Base-by-base conservation (phyloP, 2,888 invertebrate genomes). In the Agrotis ipsilon region DNA sequence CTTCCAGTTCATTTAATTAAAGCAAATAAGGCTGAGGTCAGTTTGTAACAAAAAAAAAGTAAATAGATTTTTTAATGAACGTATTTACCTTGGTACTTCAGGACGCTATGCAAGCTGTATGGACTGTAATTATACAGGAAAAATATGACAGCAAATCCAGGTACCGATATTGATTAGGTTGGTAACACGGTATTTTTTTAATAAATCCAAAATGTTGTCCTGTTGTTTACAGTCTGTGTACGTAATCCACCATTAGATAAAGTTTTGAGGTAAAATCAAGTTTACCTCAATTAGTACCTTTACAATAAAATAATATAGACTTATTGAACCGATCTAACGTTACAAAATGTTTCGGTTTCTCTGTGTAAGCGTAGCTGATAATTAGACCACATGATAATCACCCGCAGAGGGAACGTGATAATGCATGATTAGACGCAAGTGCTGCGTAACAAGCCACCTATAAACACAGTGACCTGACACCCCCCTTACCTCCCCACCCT, bases 401-500 rank as follows among this genome's bases (percentile, higher is more conserved):
- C 75, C 69, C 64, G 69, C 72, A 77, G 69, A 79, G 82, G 78
- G 71, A 84, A 86, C 80, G 81, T 89, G 89, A 89, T 90, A 89
- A 90, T 89, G 89, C 90, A 88, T 87, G 90, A 89, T 92, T 89
- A 90, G 87, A 88, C 82, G 87, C 86, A 87, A 88, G 88, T 87
- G 87, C 88, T 83, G 87, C 86, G 85, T 88, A 88, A 86, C 81
- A 83, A 85, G 52, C 83, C 89, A 91, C 94, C 94, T 91, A 94
- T 88, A 94, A 93, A 94, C 94, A 94, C 90, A 92, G 87, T 94
- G 94, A 94, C 95, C 94, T 88, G 88, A 84, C 90, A 87, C 87
- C 88, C 87, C 82, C 72, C 72, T 43, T 66, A 61, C 75, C 82
- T 78, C 85, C 64, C 76, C 80, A 76, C 83, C 68, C 75, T 70